Conservation (phyloP, 1,140 invertebrate genomes). For the Halictus rubicundus region DNA sequence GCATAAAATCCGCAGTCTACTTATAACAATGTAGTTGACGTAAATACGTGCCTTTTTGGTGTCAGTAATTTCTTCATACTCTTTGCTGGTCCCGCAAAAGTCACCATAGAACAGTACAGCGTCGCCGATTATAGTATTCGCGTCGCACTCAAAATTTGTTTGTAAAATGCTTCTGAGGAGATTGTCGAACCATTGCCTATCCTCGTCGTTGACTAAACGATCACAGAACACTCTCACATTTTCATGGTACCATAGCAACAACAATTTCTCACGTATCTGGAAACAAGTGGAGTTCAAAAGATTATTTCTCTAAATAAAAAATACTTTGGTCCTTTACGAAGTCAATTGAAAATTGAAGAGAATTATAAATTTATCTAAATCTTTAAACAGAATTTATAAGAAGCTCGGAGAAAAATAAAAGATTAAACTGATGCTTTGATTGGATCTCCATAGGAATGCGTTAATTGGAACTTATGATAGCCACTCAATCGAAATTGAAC, state of each 20-base stretch:
- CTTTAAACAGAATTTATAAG: too few species aligned
- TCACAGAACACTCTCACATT: slow-evolving; percentile 86
- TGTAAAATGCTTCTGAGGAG: slow-evolving; percentile 81
- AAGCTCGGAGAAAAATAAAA: background rate
- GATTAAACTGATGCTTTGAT: slow-evolving; percentile 2
- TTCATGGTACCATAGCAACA: slow-evolving; percentile 87
- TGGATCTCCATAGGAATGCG: too few species aligned
- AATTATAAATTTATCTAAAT: too few species aligned
- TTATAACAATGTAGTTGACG: too few species aligned
- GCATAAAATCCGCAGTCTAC: too few species aligned
- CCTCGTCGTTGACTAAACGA: slow-evolving; percentile 84
- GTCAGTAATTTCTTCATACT: slow-evolving; percentile 64
- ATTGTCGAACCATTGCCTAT: slow-evolving; percentile 83
- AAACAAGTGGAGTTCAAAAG: too few species aligned
- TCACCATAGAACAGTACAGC: slow-evolving; percentile 61
- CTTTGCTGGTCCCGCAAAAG: slow-evolving; percentile 49
- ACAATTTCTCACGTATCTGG: slow-evolving; percentile 44
- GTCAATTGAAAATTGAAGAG: too few species aligned
- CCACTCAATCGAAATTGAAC: too few species aligned
- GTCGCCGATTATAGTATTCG: slow-evolving; percentile 79
- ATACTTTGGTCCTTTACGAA: too few species aligned
- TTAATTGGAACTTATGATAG: too few species aligned
- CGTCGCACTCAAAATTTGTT: slow-evolving; percentile 83
- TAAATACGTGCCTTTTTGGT: slow-evolving; percentile 44
- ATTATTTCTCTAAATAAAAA: too few species aligned